phyloP scores from a whole-genome alignment of 2,888 invertebrate species.

The Lithophane socia region DNA sequence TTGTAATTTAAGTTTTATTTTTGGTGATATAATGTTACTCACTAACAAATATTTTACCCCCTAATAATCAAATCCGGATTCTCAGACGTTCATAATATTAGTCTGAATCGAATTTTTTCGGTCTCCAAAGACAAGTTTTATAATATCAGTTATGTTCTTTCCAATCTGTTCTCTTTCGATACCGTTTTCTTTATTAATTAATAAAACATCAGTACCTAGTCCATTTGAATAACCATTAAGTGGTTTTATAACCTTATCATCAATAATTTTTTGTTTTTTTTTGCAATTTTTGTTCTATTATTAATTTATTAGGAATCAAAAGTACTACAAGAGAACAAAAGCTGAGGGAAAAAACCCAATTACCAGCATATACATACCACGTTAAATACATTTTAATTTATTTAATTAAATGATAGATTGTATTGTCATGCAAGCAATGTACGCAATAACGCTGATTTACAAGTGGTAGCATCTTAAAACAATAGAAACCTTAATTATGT shows the following conservation, averaged over 20 bases:
- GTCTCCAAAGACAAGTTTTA: background rate
- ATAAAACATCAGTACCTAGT: background rate
- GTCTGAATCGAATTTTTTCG: background rate
- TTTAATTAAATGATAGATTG: conserved; percentile 46
- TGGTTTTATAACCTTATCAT: background rate
- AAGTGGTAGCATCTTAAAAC: conserved; percentile 53
- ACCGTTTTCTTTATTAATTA: background rate
- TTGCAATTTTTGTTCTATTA: conserved; percentile 18
- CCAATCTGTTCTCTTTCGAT: background rate
- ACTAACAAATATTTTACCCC: background rate
- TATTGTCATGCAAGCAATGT: conserved; percentile 58
- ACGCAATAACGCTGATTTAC: conserved; percentile 56
- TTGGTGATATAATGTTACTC: background rate
- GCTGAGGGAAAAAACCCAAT: conserved; percentile 46
- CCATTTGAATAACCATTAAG: background rate
- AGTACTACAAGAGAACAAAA: conserved; percentile 28
- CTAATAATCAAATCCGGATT: background rate
- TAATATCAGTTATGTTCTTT: background rate
- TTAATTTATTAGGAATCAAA: conserved; percentile 18
- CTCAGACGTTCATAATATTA: background rate
- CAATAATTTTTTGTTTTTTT: conserved; percentile 2
- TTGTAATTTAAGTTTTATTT: background rate
- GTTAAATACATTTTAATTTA: conserved; percentile 62
- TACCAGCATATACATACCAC: conserved; percentile 16
- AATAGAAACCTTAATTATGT: conserved; percentile 56